These are phyloP conservation scores for Dissostichus mawsoni DNA, from an alignment of 2,113 vertebrate species.

Conservation along the genomic window DNA sequence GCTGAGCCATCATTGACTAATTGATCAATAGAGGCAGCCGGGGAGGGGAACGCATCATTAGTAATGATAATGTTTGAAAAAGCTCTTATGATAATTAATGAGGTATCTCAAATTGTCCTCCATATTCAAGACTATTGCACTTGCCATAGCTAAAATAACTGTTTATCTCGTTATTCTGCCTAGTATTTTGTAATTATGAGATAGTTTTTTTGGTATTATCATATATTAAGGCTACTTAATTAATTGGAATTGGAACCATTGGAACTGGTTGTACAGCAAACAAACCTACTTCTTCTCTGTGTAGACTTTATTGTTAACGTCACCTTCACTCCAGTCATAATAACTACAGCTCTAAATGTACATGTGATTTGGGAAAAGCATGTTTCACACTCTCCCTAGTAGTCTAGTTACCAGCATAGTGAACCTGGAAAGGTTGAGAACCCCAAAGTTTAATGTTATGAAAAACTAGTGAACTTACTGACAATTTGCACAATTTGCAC, in stretches of 20 bases:
- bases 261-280: neutral
- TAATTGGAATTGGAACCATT: too few species aligned
- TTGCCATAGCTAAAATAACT: neutral
- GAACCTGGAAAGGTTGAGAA: too few species aligned
- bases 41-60: neutral
- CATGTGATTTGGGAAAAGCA: neutral
- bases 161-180: neutral
- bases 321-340: too few species aligned
- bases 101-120: neutral
- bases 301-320: neutral
- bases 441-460: too few species aligned
- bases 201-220: too few species aligned
- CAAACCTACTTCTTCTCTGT: neutral
- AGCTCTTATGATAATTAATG: slow-evolving; percentile 11
- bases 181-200: neutral
- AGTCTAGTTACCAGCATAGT: too few species aligned
- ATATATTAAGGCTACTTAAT: too few species aligned
- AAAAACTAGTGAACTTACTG: too few species aligned
- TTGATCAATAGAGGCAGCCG: neutral
- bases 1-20: neutral
- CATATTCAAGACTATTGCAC: neutral
- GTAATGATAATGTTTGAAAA: neutral
- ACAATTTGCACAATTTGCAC: too few species aligned
- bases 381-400: neutral
- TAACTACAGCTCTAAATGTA: too few species aligned